These are phyloP conservation scores for Hippocampus comes DNA, from an alignment of 2,113 vertebrate species.

Conservation along the genomic window DNA sequence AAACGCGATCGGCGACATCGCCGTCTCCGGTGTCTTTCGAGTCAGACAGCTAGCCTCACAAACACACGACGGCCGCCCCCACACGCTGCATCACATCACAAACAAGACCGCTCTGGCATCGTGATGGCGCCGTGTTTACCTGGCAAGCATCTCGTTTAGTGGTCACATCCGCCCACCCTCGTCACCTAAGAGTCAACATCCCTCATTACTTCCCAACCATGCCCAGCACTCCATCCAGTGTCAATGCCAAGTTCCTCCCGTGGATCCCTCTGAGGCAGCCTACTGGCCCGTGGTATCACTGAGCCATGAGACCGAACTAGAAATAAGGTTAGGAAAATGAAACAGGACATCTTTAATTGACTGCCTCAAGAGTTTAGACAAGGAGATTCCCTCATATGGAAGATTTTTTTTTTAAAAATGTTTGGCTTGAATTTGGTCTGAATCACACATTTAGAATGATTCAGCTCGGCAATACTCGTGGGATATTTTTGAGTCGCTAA, in stretches of 20 bases:
- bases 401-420: too few species aligned
- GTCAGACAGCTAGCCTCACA: neutral
- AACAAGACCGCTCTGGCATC: constrained; percentile 1
- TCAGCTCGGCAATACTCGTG: neutral
- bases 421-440: too few species aligned
- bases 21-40: neutral
- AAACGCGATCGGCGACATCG: neutral
- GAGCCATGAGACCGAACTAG: constrained; percentile 36
- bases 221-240: constrained; percentile 39
- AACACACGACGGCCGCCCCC: neutral
- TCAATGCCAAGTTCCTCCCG: constrained; percentile 50
- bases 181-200: constrained; percentile 58
- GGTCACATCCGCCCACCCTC: constrained; percentile 35
- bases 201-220: constrained; percentile 42
- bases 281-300: constrained; percentile 31
- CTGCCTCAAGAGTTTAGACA: constrained; percentile 39
- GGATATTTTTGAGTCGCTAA: neutral
- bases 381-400: too few species aligned
- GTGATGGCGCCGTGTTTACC: constrained; percentile 37
- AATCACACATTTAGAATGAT: too few species aligned
- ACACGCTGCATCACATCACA: neutral
- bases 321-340: constrained; percentile 52
- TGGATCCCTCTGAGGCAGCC: constrained; percentile 47
- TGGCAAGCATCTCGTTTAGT: constrained; percentile 30
- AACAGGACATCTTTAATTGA: constrained; percentile 61